A percentile compares a stretch with the other conserved stretches of the same genome.
Evolutionary conservation across 2,888 invertebrate species (phyloP).

Genomic region (Eutolmus rufibarbis): DNA sequence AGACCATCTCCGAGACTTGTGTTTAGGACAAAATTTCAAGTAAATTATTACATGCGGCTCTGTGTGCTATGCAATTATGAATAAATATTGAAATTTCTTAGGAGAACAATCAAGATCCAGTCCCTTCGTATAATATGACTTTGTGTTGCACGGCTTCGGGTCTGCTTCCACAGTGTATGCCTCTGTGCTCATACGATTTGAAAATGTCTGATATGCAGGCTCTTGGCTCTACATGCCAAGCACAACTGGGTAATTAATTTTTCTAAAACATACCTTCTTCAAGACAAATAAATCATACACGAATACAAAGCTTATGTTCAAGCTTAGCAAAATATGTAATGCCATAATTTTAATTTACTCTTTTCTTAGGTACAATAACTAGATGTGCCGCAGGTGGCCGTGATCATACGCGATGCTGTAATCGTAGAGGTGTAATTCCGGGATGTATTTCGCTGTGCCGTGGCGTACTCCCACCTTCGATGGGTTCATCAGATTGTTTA

Average conservation of each 20-base stretch:
- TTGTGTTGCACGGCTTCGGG: constrained; percentile 79
- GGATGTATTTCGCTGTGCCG: constrained; percentile 77
- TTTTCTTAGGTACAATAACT: constrained; percentile 56
- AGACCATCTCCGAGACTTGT: constrained; percentile 78
- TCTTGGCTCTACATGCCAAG: constrained; percentile 76
- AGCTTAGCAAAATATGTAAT: neutral
- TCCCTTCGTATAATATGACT: constrained; percentile 78
- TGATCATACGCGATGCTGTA: constrained; percentile 78
- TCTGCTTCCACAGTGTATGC: constrained; percentile 68
- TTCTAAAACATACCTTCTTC: neutral
- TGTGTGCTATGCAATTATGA: neutral
- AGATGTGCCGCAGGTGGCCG: constrained; percentile 69
- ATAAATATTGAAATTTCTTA: constrained; percentile 32
- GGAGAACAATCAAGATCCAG: constrained; percentile 55
- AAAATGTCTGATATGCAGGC: constrained; percentile 80
- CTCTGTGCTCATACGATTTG: constrained; percentile 82
- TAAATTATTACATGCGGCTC: constrained; percentile 47
- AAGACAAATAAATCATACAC: neutral
- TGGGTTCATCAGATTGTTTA: constrained; percentile 71
- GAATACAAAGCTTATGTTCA: neutral
- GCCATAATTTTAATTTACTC: neutral
- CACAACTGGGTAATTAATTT: constrained; percentile 73
- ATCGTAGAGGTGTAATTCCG: constrained; percentile 74
- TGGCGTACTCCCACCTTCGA: constrained; percentile 69
- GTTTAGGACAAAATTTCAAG: constrained; percentile 71